A percentile compares a stretch with the other conserved stretches of the same genome.
These are phyloP conservation scores for Notiomystis cincta DNA, from an alignment of 2,113 vertebrate species.

Conservation along the genomic window DNA sequence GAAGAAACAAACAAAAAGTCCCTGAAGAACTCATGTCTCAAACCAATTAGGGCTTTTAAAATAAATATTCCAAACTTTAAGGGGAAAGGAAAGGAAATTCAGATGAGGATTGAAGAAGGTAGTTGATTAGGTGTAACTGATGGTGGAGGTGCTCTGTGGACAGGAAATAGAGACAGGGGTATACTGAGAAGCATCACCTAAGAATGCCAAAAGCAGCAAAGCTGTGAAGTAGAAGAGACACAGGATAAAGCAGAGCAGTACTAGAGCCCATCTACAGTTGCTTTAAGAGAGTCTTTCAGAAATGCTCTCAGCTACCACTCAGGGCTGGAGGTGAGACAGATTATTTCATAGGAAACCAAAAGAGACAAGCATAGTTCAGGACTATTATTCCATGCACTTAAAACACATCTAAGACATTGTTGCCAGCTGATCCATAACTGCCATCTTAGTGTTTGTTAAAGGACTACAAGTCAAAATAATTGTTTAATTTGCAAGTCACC, in stretches of 20 bases:
- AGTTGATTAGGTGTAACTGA: background rate
- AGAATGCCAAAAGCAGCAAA: background rate
- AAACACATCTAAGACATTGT: background rate
- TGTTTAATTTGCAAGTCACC: background rate
- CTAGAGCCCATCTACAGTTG: background rate
- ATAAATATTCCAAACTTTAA: background rate
- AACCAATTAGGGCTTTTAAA: background rate
- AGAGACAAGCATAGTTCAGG: background rate
- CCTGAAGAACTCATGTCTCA: background rate
- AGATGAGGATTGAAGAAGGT: background rate
- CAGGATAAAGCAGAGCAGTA: background rate
- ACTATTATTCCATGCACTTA: background rate
- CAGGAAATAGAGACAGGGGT: background rate
- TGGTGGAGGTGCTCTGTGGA: fast-evolving
- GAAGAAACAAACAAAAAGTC: background rate
- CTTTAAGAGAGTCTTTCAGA: background rate
- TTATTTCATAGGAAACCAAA: background rate
- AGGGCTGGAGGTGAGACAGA: background rate
- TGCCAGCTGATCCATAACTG: background rate
- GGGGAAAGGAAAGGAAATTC: background rate
- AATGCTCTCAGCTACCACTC: background rate
- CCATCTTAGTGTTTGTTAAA: background rate
- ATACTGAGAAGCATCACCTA: background rate
- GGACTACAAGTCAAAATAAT: background rate
- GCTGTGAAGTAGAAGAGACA: background rate